These are phyloP conservation scores for Cyphomyrus plagiostoma DNA, from an alignment of 2,113 vertebrate genomes.

Conservation along the genomic window DNA sequence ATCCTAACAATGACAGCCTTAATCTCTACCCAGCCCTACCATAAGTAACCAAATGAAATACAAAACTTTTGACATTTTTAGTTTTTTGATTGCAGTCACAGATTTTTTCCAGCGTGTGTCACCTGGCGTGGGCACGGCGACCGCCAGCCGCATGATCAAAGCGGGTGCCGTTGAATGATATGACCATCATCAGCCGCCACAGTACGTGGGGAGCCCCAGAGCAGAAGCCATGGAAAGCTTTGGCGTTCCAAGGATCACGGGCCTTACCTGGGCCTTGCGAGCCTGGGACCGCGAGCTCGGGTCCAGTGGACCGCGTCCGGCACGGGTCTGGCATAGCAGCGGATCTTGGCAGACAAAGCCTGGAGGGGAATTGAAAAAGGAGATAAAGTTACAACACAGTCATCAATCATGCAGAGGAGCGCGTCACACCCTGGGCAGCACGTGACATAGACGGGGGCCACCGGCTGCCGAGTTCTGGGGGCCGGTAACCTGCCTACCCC, in stretches of 20 bases:
- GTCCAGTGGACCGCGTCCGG: conserved; percentile 61
- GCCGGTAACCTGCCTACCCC: conserved; percentile 43
- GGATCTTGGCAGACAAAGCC: conserved; percentile 90
- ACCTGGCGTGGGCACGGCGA: conserved; percentile 39
- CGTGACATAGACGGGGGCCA: conserved; percentile 24
- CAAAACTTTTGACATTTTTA: too few species aligned
- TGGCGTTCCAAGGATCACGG: too few species aligned
- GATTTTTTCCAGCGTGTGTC: conserved; percentile 22
- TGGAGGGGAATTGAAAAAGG: conserved; percentile 39
- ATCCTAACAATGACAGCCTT: too few species aligned
- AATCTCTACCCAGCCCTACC: too few species aligned
- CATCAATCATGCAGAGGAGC: not conserved
- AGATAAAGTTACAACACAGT: not conserved
- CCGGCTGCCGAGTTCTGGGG: conserved; percentile 38
- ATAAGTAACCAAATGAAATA: too few species aligned
- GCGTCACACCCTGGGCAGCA: not conserved
- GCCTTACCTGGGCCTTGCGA: conserved; percentile 74
- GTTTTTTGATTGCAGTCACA: too few species aligned
- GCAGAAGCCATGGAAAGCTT: not conserved
- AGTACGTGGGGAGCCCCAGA: not conserved
- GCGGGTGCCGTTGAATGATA: conserved; percentile 52
- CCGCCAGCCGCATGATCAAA: conserved; percentile 53
- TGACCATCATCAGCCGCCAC: conserved; percentile 26
- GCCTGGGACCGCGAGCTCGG: conserved; percentile 55
- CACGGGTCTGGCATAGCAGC: conserved; percentile 55